These are phyloP conservation scores for Emesis russula DNA, from an alignment of 2,888 invertebrate genomes.

Conservation along the genomic window DNA sequence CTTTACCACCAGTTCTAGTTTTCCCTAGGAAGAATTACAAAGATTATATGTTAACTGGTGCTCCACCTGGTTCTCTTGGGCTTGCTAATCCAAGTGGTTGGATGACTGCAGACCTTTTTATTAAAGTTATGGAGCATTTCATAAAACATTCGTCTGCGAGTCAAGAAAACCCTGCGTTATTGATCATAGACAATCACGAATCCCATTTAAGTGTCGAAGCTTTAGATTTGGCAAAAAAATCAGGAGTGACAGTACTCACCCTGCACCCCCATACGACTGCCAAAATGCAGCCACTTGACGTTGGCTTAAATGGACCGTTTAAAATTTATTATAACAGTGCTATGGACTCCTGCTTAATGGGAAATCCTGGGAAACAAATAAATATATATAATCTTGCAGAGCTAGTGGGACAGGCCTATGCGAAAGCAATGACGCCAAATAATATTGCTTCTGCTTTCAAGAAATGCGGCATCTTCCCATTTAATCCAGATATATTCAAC, in stretches of 20 bases:
- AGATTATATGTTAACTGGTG: constrained; percentile 88
- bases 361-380: constrained; percentile 74
- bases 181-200: constrained; percentile 91
- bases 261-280: constrained; percentile 80
- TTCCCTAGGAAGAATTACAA: constrained; percentile 44
- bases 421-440: constrained; percentile 64
- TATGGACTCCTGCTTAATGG: constrained; percentile 79
- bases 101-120: constrained; percentile 90
- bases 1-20: constrained; percentile 42
- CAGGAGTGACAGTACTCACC: constrained; percentile 76
- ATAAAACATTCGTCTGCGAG: constrained; percentile 87
- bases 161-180: constrained; percentile 87
- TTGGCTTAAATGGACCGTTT: constrained; percentile 76
- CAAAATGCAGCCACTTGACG: constrained; percentile 82
- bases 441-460: constrained; percentile 59
- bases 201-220: constrained; percentile 82
- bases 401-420: constrained; percentile 74
- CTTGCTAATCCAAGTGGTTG: constrained; percentile 90
- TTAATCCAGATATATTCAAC: constrained; percentile 22
- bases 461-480: constrained; percentile 52
- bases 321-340: constrained; percentile 74
- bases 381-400: constrained; percentile 76
- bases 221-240: constrained; percentile 73
- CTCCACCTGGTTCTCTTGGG: constrained; percentile 90
- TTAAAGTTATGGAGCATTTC: constrained; percentile 91